These are phyloP conservation scores for Sparidentex hasta DNA, from an alignment of 2,797 vertebrate species.

Conservation along the genomic window DNA sequence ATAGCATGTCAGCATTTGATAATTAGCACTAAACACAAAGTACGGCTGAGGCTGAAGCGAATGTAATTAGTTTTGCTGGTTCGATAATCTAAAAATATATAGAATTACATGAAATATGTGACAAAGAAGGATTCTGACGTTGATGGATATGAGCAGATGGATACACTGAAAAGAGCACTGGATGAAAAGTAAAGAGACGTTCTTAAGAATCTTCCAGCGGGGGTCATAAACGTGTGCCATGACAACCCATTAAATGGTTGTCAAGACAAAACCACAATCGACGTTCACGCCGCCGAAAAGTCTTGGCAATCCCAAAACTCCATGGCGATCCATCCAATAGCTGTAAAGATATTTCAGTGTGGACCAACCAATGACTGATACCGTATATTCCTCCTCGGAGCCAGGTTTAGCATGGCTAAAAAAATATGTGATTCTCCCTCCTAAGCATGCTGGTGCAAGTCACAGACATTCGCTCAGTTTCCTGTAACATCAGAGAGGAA, in stretches of 20 bases:
- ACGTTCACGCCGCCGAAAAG: too few species aligned
- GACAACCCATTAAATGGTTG: not conserved
- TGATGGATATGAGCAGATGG: too few species aligned
- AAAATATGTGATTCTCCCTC: not conserved
- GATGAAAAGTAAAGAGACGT: not conserved
- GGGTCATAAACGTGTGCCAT: too few species aligned
- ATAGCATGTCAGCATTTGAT: not conserved
- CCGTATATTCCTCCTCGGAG: too few species aligned
- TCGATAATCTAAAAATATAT: not conserved
- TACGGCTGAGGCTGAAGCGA: not conserved
- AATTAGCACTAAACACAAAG: not conserved
- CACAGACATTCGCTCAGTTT: constrained; percentile 37
- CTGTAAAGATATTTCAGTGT: not conserved
- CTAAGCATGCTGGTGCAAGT: constrained; percentile 47
- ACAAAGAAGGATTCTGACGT: not conserved
- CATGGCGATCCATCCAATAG: not conserved
- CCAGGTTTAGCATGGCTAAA: not conserved
- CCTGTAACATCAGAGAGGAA: constrained; percentile 40
- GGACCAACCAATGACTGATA: not conserved
- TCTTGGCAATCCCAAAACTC: not conserved
- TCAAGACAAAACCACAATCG: not conserved
- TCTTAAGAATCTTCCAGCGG: too few species aligned
- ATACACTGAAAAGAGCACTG: not conserved
- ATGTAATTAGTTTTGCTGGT: not conserved
- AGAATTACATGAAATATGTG: not conserved